Percentiles rank a stretch among this genome's conserved stretches.
Conservation (phyloP, 2,113 vertebrate species). For the Sus scrofa region DNA sequence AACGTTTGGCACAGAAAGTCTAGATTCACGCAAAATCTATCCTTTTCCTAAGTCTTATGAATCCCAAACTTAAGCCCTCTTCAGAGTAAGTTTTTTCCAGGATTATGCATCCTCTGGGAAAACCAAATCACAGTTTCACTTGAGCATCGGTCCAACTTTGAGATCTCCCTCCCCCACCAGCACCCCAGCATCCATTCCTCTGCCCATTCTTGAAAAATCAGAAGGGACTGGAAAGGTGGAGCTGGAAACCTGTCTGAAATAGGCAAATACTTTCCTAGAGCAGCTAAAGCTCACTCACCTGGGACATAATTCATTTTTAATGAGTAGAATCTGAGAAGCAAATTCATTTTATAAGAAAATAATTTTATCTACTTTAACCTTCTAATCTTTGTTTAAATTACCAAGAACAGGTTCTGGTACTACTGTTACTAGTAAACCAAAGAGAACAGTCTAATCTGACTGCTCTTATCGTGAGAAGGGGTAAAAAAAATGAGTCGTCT, state of each 20-base stretch:
- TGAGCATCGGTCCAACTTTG: not conserved
- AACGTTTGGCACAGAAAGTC: not conserved
- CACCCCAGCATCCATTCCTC: not conserved
- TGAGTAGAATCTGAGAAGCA: conserved; percentile 43
- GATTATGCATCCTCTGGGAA: not conserved
- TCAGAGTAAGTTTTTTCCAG: not conserved
- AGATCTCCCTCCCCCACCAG: not conserved
- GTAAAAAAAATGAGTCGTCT: not conserved
- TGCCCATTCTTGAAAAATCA: not conserved
- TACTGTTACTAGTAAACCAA: not conserved
- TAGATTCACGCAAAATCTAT: not conserved
- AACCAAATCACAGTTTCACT: not conserved
- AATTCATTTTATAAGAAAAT: conserved; percentile 38
- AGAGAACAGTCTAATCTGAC: not conserved
- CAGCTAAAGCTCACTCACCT: not conserved
- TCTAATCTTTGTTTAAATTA: conserved; percentile 15
- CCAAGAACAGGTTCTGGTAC: not conserved
- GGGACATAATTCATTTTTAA: not conserved
- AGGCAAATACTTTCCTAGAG: not conserved
- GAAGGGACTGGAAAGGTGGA: not conserved
- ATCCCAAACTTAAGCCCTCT: conserved; percentile 34
- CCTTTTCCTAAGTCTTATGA: conserved; percentile 30
- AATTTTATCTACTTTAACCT: not conserved
- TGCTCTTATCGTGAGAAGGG: not conserved
- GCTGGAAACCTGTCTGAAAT: not conserved